Evolutionary conservation across 2,113 vertebrate species (phyloP).

Genomic region (Aldabrachelys gigantea): DNA sequence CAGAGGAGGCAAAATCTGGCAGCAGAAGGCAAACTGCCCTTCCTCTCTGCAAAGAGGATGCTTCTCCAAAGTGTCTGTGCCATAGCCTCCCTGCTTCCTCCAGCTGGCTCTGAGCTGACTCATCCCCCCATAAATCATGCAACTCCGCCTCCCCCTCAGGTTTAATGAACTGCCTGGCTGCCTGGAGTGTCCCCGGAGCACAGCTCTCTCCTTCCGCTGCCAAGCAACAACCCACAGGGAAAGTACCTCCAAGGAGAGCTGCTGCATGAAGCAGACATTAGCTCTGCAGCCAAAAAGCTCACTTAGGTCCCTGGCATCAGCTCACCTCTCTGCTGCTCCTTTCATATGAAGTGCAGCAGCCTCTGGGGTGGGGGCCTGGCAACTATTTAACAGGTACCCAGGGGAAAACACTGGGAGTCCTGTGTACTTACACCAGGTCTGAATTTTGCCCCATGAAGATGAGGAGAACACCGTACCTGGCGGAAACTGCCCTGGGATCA

Average conservation of each 20-base stretch:
- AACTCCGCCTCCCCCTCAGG: not conserved
- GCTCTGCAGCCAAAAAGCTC: not conserved
- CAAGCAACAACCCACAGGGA: slow-evolving; percentile 59
- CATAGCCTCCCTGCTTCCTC: not conserved
- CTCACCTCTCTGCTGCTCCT: not conserved
- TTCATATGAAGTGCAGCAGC: not conserved
- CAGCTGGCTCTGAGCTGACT: not conserved
- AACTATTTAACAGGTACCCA: not conserved
- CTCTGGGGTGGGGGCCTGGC: not conserved
- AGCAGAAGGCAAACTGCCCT: not conserved
- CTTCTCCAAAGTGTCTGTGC: not conserved
- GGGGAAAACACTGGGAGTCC: not conserved
- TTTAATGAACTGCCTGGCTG: not conserved
- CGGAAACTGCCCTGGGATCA: not conserved
- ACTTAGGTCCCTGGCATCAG: not conserved
- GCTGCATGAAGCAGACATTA: slow-evolving; percentile 44
- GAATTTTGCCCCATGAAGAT: too few species aligned
- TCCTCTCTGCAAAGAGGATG: not conserved
- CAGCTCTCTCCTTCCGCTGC: slow-evolving; percentile 36
- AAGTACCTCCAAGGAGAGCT: not conserved
- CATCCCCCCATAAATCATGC: not conserved
- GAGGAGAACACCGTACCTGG: too few species aligned
- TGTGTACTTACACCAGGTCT: not conserved
- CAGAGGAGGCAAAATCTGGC: not conserved
- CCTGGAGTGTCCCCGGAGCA: not conserved